Percentiles rank a stretch among this genome's conserved stretches.
Conservation (phyloP, 2,113 vertebrate genomes). For the Burhinus oedicnemus region DNA sequence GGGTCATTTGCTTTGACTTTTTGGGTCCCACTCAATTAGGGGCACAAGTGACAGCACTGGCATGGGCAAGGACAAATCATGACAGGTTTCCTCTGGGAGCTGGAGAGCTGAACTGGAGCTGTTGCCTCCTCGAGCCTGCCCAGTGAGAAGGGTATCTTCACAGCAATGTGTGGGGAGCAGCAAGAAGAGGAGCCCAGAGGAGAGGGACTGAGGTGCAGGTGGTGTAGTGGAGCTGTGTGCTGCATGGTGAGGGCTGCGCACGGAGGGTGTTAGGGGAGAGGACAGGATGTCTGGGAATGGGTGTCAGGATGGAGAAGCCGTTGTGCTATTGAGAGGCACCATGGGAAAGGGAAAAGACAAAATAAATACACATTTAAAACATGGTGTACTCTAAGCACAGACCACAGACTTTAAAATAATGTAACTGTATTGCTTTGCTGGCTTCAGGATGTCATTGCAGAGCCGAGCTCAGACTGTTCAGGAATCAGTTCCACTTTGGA, state of each 20-base stretch:
- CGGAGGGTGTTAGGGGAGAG: fast-evolving
- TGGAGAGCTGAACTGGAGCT: background rate
- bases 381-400: background rate
- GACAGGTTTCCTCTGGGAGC: background rate
- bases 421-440: background rate
- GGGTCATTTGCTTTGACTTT: background rate
- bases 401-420: background rate
- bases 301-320: background rate
- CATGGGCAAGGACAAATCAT: background rate
- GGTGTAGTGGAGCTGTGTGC: background rate
- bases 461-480: background rate
- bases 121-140: background rate
- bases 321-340: background rate
- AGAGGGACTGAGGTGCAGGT: background rate
- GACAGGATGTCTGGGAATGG: background rate
- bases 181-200: background rate
- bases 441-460: background rate
- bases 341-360: background rate
- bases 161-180: background rate
- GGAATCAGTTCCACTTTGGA: background rate
- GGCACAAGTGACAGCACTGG: background rate
- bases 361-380: background rate
- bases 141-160: background rate
- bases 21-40: background rate
- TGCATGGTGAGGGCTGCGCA: fast-evolving